Percentiles rank a stretch among this genome's conserved stretches.
Evolutionary conservation across 2,888 invertebrate genomes (phyloP).

Genomic region (Tachina lurida): DNA sequence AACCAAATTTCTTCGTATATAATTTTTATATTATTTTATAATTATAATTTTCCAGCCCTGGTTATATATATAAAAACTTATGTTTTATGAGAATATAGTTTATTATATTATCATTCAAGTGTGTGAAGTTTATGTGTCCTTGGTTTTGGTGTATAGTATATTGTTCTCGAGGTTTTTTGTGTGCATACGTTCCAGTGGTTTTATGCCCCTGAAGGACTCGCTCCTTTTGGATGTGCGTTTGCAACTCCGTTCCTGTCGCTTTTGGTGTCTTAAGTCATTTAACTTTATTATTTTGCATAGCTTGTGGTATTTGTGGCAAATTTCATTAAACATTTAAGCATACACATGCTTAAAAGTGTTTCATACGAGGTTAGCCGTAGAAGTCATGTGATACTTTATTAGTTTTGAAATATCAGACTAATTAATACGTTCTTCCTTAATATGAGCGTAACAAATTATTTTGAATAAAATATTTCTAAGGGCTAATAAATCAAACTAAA

Average conservation of each 20-base stretch:
- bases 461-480: too few species aligned
- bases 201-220: not conserved
- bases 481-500: too few species aligned
- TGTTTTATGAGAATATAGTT: constrained; percentile 39
- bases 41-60: not conserved
- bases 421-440: too few species aligned
- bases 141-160: constrained; percentile 27
- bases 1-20: too few species aligned
- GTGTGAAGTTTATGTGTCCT: constrained; percentile 44
- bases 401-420: too few species aligned
- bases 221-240: constrained; percentile 3
- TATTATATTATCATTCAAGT: constrained; percentile 40
- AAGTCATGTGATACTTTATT: not conserved
- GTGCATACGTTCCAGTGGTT: constrained; percentile 10
- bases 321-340: constrained; percentile 44
- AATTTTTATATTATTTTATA: not conserved
- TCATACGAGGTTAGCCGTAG: not conserved
- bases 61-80: constrained; percentile 35
- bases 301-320: constrained; percentile 69
- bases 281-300: constrained; percentile 71
- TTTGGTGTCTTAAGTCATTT: constrained; percentile 70
- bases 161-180: not conserved
- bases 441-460: too few species aligned
- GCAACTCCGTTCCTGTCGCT: constrained; percentile 25
- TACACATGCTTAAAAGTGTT: constrained; percentile 14